Evolutionary conservation across 1,140 invertebrate species (phyloP), one percentile per base, ranked within the genome.

Genomic region (Laupala kohalensis): DNA sequence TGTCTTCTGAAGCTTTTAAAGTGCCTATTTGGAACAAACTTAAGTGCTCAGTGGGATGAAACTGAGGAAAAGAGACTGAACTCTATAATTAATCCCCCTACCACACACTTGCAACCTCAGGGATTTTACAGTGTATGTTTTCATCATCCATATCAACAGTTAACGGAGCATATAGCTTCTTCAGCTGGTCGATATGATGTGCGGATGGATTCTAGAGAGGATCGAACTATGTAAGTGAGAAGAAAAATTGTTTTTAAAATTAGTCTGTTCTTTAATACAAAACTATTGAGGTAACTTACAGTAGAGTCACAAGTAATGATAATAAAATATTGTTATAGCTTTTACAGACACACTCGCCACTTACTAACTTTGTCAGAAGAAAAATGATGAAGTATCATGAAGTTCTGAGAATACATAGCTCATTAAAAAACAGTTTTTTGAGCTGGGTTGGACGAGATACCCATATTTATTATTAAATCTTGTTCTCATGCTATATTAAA

Each of bases 11-110:
- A 95, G 82, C 77, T 96, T 1, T 77, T 95, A 9, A 93, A 94
- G 80, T 90, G 90, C 75, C 79, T 95, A 2, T 95, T 94, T 81
- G 89, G 89, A 1, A 90, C 88, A 0, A 94, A 95, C 77, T 83
- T 93, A 74, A 83, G 86, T 13, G 85, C 85, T n/a, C 86, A 90
- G 27, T 89, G 88, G 80, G 81, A 83, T 37, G 78, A 80, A 13
- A 19, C 30, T 27, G 29, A 70, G 62, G 69, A 74, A 30, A 72
- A 27, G 26, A 67, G 53, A 53, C 67, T 26, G 66, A 68, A 68
- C 15, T 25, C 64, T 63, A 13, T 53, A 19, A 19, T 53, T 53
- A 53, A 9, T 2, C 62, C 68, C 24, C 53, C 15, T 24, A 71
- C 29, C n/a, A 6, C 25, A 4, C 24, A 15, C 27, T 67, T 66